These are phyloP conservation scores for Podarcis muralis DNA, from an alignment of 2,113 vertebrate genomes.

Conservation along the genomic window DNA sequence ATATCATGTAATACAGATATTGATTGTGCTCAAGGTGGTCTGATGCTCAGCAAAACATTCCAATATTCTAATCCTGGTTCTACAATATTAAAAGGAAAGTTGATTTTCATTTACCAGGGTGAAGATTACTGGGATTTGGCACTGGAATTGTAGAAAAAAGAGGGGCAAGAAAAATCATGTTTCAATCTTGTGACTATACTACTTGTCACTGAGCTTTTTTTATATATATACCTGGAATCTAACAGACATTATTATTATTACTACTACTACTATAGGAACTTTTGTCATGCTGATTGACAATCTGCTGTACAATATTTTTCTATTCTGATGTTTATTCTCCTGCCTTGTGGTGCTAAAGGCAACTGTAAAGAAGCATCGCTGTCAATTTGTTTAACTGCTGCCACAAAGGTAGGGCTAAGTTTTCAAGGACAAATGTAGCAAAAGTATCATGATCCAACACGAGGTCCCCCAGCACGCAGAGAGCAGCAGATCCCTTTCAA, in stretches of 20 bases:
- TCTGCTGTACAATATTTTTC: constrained; percentile 38
- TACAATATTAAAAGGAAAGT: constrained; percentile 29
- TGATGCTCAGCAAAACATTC: constrained; percentile 27
- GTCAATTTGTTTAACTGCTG: constrained; percentile 41
- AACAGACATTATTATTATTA: neutral
- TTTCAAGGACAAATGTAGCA: constrained; percentile 93
- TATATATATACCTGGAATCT: neutral
- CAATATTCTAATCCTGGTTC: constrained; percentile 48
- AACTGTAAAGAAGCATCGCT: constrained; percentile 24
- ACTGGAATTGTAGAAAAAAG: constrained; percentile 48
- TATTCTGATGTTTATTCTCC: constrained; percentile 56
- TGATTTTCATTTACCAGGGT: constrained; percentile 39
- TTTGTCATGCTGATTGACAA: constrained; percentile 36
- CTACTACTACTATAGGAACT: neutral
- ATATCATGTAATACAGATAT: constrained; percentile 40
- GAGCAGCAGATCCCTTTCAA: constrained; percentile 93
- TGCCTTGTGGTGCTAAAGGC: constrained; percentile 57
- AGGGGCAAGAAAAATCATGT: neutral
- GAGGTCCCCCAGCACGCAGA: constrained; percentile 88
- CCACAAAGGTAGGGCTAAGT: constrained; percentile 61
- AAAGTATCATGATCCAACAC: constrained; percentile 86
- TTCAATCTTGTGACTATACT: constrained; percentile 23
- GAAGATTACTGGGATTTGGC: constrained; percentile 42
- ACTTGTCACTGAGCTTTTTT: neutral
- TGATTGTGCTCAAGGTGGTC: neutral